These are phyloP conservation scores for Protophormia terraenovae DNA, from an alignment of 2,888 invertebrate species.

Conservation along the genomic window DNA sequence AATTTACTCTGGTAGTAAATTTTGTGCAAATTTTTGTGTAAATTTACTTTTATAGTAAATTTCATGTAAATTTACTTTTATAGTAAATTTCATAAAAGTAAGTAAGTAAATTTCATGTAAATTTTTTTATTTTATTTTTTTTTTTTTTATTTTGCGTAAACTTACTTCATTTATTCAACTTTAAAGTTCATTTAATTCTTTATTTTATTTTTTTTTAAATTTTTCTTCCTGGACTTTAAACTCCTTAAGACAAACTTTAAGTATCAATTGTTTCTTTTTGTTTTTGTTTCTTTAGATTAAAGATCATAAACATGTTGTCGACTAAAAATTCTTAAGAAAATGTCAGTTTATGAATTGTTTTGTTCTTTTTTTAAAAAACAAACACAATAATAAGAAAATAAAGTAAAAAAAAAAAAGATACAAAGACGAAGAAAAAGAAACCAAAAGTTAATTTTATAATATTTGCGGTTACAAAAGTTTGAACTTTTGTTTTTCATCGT, in stretches of 20 bases:
- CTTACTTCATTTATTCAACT: too few species aligned
- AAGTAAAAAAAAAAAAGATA: not conserved
- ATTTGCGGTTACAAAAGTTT: not conserved
- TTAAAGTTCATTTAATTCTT: too few species aligned
- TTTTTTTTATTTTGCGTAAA: too few species aligned
- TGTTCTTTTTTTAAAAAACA: not conserved
- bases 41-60: too few species aligned
- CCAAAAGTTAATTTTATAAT: not conserved
- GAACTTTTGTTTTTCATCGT: not conserved
- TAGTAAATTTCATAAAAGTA: too few species aligned
- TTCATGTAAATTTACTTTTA: too few species aligned
- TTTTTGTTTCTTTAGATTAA: not conserved
- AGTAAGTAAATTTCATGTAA: too few species aligned
- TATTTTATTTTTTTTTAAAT: not conserved
- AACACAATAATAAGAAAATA: conserved; percentile 26
- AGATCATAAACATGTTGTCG: not conserved
- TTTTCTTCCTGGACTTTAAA: not conserved
- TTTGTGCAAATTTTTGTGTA: too few species aligned
- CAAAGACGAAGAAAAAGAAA: conserved; percentile 1
- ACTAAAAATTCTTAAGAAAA: conserved; percentile 1
- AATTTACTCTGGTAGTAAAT: too few species aligned
- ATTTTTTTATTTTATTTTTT: too few species aligned
- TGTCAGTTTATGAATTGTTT: conserved; percentile 1
- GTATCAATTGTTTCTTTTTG: conserved; percentile 20
- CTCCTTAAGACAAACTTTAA: not conserved